A percentile compares a stretch with the other conserved stretches of the same genome.
phyloP scores from a whole-genome alignment of 2,797 vertebrate genomes.

The Limosa lapponica region DNA sequence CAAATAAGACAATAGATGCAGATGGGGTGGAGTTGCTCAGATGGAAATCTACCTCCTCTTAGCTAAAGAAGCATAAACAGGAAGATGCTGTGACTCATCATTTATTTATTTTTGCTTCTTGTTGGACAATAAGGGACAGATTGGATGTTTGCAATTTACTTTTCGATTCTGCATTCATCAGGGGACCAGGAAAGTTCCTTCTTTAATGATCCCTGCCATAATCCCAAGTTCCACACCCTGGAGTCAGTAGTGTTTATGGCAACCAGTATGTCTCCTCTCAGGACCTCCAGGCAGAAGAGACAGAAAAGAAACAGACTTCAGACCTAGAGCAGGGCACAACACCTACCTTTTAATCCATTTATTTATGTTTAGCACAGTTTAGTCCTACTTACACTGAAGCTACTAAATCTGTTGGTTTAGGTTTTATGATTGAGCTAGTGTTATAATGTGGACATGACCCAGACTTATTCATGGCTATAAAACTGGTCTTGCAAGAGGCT shows the following conservation, averaged over 20 bases:
- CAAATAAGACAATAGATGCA: neutral
- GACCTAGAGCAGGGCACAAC: neutral
- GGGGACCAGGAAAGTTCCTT: neutral
- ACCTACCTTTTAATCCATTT: neutral
- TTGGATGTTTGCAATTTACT: neutral
- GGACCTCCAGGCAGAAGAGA: neutral
- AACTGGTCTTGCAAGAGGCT: neutral
- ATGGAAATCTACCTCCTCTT: constrained; percentile 27
- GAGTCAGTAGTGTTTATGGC: neutral
- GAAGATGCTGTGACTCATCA: neutral
- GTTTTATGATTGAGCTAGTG: neutral
- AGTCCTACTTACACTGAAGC: neutral
- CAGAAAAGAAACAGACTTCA: neutral
- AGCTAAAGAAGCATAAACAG: neutral
- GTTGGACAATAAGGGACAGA: neutral
- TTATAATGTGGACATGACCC: neutral
- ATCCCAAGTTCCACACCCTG: neutral
- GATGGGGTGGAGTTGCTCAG: neutral
- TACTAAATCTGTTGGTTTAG: neutral
- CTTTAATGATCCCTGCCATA: neutral
- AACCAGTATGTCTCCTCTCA: neutral
- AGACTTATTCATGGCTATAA: neutral
- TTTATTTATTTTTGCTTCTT: neutral
- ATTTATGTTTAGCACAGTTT: neutral
- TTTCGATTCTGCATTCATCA: neutral